Evolutionary conservation across 2,113 vertebrate genomes (phyloP).

Genomic region (Morone saxatilis): DNA sequence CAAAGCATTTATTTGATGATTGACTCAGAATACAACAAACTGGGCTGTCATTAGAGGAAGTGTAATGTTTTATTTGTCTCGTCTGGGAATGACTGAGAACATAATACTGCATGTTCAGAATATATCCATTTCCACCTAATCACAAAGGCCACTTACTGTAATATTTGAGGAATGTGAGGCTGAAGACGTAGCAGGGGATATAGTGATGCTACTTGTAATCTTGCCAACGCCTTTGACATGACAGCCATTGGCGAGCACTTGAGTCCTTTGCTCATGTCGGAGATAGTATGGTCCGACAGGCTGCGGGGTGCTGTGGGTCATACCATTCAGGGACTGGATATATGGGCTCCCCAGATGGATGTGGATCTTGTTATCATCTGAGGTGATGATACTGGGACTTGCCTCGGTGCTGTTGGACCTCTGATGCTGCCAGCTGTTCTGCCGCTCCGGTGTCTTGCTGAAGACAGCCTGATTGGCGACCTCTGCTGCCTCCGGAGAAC

Average conservation of each 20-base stretch:
- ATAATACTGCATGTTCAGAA: background rate
- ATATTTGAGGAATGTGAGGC: slow-evolving; percentile 92
- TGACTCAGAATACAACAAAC: slow-evolving; percentile 20
- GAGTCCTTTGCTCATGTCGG: slow-evolving; percentile 91
- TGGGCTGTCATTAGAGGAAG: background rate
- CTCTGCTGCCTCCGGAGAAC: slow-evolving; percentile 89
- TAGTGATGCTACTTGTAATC: slow-evolving; percentile 98
- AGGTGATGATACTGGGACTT: slow-evolving; percentile 92
- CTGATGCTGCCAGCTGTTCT: slow-evolving; percentile 90
- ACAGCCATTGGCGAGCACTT: slow-evolving; percentile 88
- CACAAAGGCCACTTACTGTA: slow-evolving; percentile 95
- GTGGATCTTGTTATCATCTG: slow-evolving; percentile 99
- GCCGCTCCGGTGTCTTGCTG: slow-evolving; percentile 90
- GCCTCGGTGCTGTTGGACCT: slow-evolving; percentile 91
- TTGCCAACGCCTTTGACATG: slow-evolving; percentile 91
- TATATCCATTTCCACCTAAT: slow-evolving; percentile 80
- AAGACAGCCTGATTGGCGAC: slow-evolving; percentile 85
- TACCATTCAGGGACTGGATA: slow-evolving; percentile 86
- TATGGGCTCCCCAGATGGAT: slow-evolving; percentile 96
- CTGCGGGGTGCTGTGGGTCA: slow-evolving; percentile 78
- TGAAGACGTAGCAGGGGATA: slow-evolving; percentile 91
- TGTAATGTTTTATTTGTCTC: background rate
- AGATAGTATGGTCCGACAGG: slow-evolving; percentile 85
- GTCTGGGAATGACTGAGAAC: background rate
- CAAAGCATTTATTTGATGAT: slow-evolving; percentile 21